phyloP scores from a whole-genome alignment of 2,888 invertebrate genomes.

The Xestia c-nigrum region DNA sequence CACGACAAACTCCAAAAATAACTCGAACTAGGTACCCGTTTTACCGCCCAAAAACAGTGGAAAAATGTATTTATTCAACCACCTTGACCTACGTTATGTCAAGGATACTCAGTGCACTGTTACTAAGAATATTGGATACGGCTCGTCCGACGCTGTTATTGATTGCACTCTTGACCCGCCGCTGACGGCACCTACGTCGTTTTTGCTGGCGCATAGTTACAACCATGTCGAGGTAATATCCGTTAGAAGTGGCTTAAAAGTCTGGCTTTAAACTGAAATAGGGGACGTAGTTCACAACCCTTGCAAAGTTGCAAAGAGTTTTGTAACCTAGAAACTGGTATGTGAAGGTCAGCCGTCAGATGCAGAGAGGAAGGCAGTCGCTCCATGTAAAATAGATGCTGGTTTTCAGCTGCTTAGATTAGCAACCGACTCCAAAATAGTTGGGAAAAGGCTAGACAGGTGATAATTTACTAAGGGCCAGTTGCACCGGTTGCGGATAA shows the following conservation, averaged over 20 bases:
- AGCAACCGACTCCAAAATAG: background rate
- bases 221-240: constrained; percentile 2
- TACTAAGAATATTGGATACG: background rate
- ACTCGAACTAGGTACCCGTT: background rate
- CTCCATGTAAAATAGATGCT: background rate
- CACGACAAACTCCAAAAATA: background rate
- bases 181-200: constrained; percentile 4
- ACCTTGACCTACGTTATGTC: constrained; percentile 24
- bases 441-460: background rate
- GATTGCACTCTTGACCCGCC: constrained; percentile 35
- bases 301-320: background rate
- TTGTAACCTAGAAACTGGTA: background rate
- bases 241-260: background rate
- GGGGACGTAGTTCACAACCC: background rate
- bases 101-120: constrained; percentile 12
- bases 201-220: constrained; percentile 2
- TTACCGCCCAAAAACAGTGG: background rate
- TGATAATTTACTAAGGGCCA: background rate
- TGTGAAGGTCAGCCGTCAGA: background rate
- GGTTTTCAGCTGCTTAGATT: background rate
- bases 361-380: background rate
- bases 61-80: constrained; percentile 1
- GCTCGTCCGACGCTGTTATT: constrained; percentile 1
- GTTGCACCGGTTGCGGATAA: too few species aligned
- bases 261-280: background rate